Base-by-base conservation (phyloP, 2,888 invertebrate genomes). In the Himalopsyche tibetana region DNA sequence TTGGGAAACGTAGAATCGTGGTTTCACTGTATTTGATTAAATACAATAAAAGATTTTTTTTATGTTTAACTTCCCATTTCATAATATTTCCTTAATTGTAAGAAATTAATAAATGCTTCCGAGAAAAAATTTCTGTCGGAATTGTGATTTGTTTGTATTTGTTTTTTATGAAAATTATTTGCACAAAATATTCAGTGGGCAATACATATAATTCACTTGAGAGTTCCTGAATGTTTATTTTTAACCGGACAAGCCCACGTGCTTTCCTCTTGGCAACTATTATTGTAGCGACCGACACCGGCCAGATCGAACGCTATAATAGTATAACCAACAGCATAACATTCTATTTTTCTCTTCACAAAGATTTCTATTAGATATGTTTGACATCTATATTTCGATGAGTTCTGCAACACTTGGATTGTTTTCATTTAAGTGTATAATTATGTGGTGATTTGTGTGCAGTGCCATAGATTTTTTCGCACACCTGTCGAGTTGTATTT, bases 161-260 rank as follows among this genome's bases (percentile, higher is more conserved):
- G 5, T 8, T 4, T 8, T 5, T 45, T 45, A 6, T 45, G 15
- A 51, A 51, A 5, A 4, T 51, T 15, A 15, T 51, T 51, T 51
- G 51, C 51, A 51, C 15, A 51, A 15, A 51, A 51, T 51, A 51
- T 15, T 51, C 15, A 15, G 51, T 74, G 19, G 38, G 74, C 74
- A 74, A 63, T 38, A 28, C 11, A 63, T 63, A 28, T 63, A 19
- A 63, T 63, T 74, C 36, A 36, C 38, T 74, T 74, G 74, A 74
- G 74, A 74, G 74, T 74, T 74, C 74, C 74, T 74, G 74, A 74
- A 74, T 74, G 36, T 74, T 74, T 74, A 74, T 74, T 74, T 74
- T 74, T 74, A 74, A 36, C 74, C 74, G 36, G 74, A n/a, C 74
- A 74, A 36, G 74, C 74, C 74, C 74, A 74, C 74, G 74, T 74